Percentiles rank a stretch among this genome's conserved stretches.
Conservation (phyloP, 2,113 vertebrate species). For the Laterallus jamaicensis region DNA sequence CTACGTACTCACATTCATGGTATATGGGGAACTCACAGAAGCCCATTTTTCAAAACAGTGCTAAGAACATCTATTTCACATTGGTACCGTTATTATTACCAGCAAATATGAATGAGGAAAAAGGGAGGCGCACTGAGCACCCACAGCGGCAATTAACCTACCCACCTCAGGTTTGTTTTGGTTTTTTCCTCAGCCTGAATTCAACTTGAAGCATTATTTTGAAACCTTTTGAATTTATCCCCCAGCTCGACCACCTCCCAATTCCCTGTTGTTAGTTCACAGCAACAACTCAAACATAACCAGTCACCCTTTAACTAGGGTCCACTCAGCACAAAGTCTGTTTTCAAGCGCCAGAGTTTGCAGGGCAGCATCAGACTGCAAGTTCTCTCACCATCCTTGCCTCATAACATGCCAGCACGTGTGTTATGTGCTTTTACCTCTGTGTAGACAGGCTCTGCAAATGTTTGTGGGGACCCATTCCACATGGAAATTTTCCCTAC, state of each 20-base stretch:
- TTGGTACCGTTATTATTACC: background rate
- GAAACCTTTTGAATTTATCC: background rate
- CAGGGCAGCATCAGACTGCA: background rate
- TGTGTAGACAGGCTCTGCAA: background rate
- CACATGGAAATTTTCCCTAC: background rate
- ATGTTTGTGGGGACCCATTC: background rate
- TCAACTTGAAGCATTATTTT: background rate
- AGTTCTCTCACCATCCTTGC: rapidly evolving
- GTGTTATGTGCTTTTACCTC: background rate
- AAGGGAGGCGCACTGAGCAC: background rate
- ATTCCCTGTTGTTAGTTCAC: background rate
- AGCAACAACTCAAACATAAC: background rate
- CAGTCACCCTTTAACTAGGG: background rate
- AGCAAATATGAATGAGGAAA: background rate
- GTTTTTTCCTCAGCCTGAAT: background rate
- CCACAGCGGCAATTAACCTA: background rate
- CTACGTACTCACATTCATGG: background rate
- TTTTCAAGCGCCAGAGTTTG: background rate
- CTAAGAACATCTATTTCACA: background rate
- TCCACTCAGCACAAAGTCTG: background rate
- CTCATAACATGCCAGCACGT: rapidly evolving
- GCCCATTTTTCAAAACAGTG: background rate
- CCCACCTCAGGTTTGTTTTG: background rate
- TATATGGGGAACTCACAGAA: background rate
- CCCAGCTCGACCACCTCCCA: background rate